These are phyloP conservation scores for Heliconius eleuchia DNA, from an alignment of 1,140 invertebrate species.

Conservation along the genomic window DNA sequence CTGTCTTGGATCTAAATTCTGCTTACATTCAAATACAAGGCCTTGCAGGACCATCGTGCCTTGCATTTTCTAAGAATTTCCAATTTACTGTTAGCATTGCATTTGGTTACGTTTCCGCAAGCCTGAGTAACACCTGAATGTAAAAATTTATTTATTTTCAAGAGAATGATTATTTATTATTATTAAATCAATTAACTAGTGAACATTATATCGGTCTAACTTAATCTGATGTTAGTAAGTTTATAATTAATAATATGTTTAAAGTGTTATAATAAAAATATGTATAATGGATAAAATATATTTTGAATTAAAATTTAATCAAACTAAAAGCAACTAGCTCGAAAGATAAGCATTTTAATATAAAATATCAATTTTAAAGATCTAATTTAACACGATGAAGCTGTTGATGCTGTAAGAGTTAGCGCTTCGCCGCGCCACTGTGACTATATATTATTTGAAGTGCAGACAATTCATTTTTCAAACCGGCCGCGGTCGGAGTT, in stretches of 20 bases:
- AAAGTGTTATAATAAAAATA: too few species aligned
- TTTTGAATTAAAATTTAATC: not conserved
- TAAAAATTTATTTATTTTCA: not conserved
- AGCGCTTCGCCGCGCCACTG: slow-evolving; percentile 6
- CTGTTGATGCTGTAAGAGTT: slow-evolving; percentile 9
- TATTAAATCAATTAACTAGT: not conserved
- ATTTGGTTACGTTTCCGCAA: slow-evolving; percentile 24
- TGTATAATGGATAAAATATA: too few species aligned
- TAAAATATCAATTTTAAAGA: not conserved
- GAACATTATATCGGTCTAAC: not conserved
- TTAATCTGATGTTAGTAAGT: too few species aligned
- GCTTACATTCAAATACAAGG: slow-evolving; percentile 46
- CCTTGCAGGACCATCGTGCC: slow-evolving; percentile 40
- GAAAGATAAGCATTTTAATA: slow-evolving; percentile 1
- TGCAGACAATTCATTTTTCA: slow-evolving; percentile 79
- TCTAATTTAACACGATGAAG: slow-evolving; percentile 7
- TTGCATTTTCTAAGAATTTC: slow-evolving; percentile 42
- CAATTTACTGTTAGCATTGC: slow-evolving; percentile 35
- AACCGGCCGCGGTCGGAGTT: slow-evolving; percentile 59
- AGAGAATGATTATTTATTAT: not conserved
- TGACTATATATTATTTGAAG: slow-evolving; percentile 54
- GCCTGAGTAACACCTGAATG: not conserved
- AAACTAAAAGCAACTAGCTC: not conserved
- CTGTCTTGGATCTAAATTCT: slow-evolving; percentile 49
- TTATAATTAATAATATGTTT: too few species aligned